Evolutionary conservation across 2,797 vertebrate genomes (phyloP).

Genomic region (Dermochelys coriacea): DNA sequence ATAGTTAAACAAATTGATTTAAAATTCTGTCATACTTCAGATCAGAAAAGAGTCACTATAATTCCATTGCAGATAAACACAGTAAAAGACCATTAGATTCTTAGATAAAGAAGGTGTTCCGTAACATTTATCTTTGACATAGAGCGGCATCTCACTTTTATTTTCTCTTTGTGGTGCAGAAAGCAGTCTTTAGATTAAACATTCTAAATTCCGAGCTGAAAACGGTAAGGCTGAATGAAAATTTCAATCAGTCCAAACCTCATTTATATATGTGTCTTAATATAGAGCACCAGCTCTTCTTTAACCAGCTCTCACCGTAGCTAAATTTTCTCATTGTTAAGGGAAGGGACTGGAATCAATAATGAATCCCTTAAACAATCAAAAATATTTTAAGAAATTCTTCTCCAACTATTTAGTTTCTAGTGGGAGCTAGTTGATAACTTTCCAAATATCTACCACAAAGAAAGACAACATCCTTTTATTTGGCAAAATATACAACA

Average conservation of each 20-base stretch:
- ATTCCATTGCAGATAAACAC: background rate
- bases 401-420: background rate
- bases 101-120: background rate
- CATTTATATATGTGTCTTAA: background rate
- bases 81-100: background rate
- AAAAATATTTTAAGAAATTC: background rate
- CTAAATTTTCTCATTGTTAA: background rate
- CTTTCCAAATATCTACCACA: background rate
- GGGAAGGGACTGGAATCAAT: background rate
- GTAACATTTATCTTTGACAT: background rate
- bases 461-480: rapidly evolving
- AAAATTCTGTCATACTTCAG: background rate
- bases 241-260: background rate
- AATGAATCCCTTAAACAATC: background rate
- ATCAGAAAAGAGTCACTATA: background rate
- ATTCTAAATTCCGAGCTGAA: background rate
- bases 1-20: background rate
- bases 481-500: background rate
- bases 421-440: background rate
- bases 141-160: background rate
- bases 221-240: background rate
- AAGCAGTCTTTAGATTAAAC: background rate
- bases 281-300: slow-evolving; percentile 2
- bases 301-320: background rate
- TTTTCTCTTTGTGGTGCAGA: background rate